A percentile compares a stretch with the other conserved stretches of the same genome.
These are phyloP conservation scores for Rhinophrynus dorsalis DNA, from an alignment of 2,797 vertebrate genomes.

Conservation along the genomic window DNA sequence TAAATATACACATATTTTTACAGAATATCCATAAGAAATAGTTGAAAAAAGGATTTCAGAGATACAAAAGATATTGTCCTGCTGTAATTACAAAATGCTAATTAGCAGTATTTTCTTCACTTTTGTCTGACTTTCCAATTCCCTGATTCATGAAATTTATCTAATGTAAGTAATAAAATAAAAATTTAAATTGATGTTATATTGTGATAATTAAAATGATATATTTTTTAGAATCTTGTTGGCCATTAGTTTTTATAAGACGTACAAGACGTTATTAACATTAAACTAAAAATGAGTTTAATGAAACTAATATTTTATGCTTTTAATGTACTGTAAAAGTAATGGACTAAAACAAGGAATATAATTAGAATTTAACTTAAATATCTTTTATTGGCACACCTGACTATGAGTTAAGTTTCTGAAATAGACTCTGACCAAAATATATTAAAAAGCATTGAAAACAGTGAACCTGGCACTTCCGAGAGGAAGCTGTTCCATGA, in stretches of 20 bases:
- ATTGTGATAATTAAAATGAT: conserved; percentile 45
- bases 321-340: conserved; percentile 42
- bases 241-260: conserved; percentile 38
- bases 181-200: conserved; percentile 35
- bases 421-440: no score
- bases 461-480: no score
- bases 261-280: conserved; percentile 42
- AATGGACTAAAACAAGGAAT: conserved; percentile 36
- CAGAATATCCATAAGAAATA: no score
- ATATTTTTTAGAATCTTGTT: conserved; percentile 40
- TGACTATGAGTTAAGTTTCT: no score
- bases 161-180: conserved; percentile 29
- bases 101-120: conserved; percentile 9
- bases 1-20: no score
- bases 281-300: conserved; percentile 15
- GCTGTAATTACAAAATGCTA: neutral
- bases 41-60: no score
- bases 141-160: conserved; percentile 1
- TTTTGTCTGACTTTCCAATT: conserved; percentile 17
- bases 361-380: conserved; percentile 9
- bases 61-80: no score
- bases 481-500: no score
- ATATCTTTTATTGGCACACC: no score
- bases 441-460: no score
- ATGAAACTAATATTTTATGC: conserved; percentile 36